Percentiles rank a stretch among this genome's conserved stretches.
These are phyloP conservation scores for Silurus aristotelis DNA, from an alignment of 2,797 vertebrate genomes.

Conservation along the genomic window DNA sequence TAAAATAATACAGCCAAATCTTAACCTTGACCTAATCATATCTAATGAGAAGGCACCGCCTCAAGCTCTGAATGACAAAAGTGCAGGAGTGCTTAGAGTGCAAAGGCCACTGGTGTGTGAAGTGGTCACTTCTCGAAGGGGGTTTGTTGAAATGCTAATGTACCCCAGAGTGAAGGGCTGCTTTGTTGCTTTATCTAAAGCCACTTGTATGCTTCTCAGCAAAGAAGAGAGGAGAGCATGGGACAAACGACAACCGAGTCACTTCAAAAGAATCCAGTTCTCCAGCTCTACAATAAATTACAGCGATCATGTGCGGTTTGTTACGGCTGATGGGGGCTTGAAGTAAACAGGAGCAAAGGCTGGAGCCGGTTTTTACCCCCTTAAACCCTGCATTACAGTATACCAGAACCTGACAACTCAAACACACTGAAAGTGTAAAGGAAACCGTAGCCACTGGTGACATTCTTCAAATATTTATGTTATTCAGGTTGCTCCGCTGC, in stretches of 20 bases:
- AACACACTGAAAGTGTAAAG: background rate
- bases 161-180: constrained; percentile 60
- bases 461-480: background rate
- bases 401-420: background rate
- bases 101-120: too few species aligned
- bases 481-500: background rate
- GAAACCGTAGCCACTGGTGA: too few species aligned
- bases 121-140: constrained; percentile 4
- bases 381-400: background rate
- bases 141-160: constrained; percentile 71
- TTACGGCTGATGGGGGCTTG: constrained; percentile 21
- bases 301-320: constrained; percentile 23
- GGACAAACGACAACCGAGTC: constrained; percentile 39
- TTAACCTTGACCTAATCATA: background rate
- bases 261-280: constrained; percentile 43
- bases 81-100: background rate
- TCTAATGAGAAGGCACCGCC: background rate
- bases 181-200: constrained; percentile 52
- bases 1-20: background rate
- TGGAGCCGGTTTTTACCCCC: background rate
- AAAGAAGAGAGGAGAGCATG: constrained; percentile 39
- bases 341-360: constrained; percentile 7
- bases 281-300: constrained; percentile 27
- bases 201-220: constrained; percentile 57
- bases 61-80: constrained; percentile 30